Base-by-base conservation (phyloP, 2,888 invertebrate species). In the Drosophila colorata region DNA sequence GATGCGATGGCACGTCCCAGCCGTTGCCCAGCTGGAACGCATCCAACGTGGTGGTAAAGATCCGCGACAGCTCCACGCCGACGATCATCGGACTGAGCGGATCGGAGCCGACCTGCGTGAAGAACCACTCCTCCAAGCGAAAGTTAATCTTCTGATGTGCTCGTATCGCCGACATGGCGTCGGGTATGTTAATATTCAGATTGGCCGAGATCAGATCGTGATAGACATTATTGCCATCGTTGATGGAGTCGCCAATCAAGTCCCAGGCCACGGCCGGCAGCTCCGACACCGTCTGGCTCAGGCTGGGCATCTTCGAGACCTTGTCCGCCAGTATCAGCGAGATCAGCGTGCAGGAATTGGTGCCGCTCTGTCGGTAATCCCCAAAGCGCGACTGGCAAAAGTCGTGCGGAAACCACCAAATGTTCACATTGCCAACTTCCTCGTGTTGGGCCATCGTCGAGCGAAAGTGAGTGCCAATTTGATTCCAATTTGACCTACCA, bases 281-380 rank as follows among this genome's bases (percentile, higher is more conserved):
- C 38, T 81, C 55, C 14, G 55, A 49, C 0, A 55, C 68, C 4
- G 49, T 51, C 14, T 55, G 59, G 7, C 76, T 72, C 7, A 87
- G 78, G 13, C 53, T 38, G 20, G 56, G 33, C 43, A 46, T 47
- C 51, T 80, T 83, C 37, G 86, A 69, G 14, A 93, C 92, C 71
- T 92, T 92, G 43, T 93, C 88, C 18, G 94, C 94, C 66, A 94
- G 90, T 43, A 95, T 90, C 14, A 94, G 89, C 23, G 93, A 93
- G 72, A 95, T 95, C 52, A 95, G 89, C 0, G 94, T 95, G 71
- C 95, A 95, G 3, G 94, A 94, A 88, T 94, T 93, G 77, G 94
- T 94, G 49, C 93, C 94, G 90, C 87, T 92, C 40, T 89, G 81
- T 44, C 92, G 90, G 72, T 92, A 91, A 43, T 92, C 90, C 56